Evolutionary conservation across 2,888 invertebrate genomes (phyloP).

Genomic region (Agrypnus murinus): DNA sequence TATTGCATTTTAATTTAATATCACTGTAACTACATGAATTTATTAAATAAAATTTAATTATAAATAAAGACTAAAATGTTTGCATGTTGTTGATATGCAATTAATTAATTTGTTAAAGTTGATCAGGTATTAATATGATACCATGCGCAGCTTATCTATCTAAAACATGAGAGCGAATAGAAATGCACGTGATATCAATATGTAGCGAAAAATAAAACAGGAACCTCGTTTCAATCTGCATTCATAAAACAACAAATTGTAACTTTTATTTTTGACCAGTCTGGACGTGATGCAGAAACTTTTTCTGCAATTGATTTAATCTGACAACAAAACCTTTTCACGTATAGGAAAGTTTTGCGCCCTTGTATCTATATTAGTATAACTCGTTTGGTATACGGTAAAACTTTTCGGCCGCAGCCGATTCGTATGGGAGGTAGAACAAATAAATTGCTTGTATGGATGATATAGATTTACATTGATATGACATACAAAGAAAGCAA

Average conservation of each 20-base stretch:
- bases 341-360: constrained; percentile 20
- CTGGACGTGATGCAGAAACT: constrained; percentile 30
- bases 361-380: constrained; percentile 38
- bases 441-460: constrained; percentile 37
- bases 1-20: no score
- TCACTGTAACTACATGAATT: no score
- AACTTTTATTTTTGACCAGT: constrained; percentile 29
- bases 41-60: no score
- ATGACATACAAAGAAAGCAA: neutral
- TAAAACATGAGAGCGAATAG: no score
- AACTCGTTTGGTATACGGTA: constrained; percentile 36
- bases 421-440: constrained; percentile 27
- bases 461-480: constrained; percentile 32
- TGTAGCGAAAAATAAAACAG: neutral
- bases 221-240: constrained; percentile 21
- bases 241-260: constrained; percentile 31
- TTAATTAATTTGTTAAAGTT: no score
- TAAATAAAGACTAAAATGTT: no score
- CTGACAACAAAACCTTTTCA: constrained; percentile 36
- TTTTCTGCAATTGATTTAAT: constrained; percentile 40
- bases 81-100: no score
- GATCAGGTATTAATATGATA: no score
- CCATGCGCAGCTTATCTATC: no score
- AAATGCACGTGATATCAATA: no score
- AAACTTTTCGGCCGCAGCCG: constrained; percentile 27